Evolutionary conservation across 2,888 invertebrate species (phyloP), one percentile per base, ranked within the genome.

Genomic region (Silvanus unidentatus): DNA sequence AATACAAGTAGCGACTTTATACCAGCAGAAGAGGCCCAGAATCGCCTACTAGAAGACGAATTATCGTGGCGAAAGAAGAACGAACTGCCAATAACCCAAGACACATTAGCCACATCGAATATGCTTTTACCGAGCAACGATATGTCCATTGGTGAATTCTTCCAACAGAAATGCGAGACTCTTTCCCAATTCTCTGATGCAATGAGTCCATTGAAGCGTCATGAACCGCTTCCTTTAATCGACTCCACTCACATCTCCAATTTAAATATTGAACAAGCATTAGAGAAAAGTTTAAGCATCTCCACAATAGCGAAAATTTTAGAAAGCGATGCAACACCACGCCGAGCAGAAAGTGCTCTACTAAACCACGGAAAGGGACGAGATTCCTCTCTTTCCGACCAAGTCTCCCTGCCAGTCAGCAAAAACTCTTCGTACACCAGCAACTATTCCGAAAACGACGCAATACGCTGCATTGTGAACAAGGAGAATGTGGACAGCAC

Each of bases 111-210:
- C 34, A 29, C n/a, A 40, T 29, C 3, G 12, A 14, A 36, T 2
- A 14, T 16, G 27, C 43, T 47, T n/a, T 50, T 54, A 29, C 22
- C 44, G 10, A 27, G 16, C 1, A 32, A 40, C 13, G 42, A 48
- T 27, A 5, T 37, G 16, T 73, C 75, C 2, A 65, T 75, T 16
- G 72, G 73, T 15, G 71, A 72, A 53, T 77, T 70, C 57, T 76
- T 76, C 47, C 60, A 63, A 50, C 63, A 71, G 34, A 71, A 68
- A 55, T 73, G 71, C 39, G 72, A 72, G 16, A 62, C 65, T 49
- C 54, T 73, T 2, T 68, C 70, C 2, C 58, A 68, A 15, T 55
- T 66, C 39, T 43, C 47, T 43, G 42, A 52, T 28, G 57, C 56
- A 37, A 49, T 43, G 15, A 64, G 62, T 44, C 66, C 65, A 1